Conservation (phyloP, 35 echinoderm and acorn worm species). For the Acanthaster planci region DNA sequence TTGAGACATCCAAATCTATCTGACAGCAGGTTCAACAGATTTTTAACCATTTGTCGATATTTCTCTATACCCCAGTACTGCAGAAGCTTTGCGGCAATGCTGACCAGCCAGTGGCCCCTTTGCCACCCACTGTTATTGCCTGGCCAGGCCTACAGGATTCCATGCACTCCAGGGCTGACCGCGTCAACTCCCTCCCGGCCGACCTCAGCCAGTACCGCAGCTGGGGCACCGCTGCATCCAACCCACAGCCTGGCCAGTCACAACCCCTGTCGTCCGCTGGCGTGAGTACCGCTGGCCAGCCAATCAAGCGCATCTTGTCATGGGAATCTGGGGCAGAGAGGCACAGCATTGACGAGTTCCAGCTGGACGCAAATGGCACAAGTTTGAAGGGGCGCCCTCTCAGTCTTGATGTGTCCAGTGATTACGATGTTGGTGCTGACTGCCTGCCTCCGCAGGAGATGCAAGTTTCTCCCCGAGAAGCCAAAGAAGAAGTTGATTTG, state of each 20-base stretch:
- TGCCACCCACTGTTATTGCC: conserved; percentile 15
- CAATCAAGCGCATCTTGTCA: conserved; percentile 24
- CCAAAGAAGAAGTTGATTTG: conserved; percentile 42
- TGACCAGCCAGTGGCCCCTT: not conserved
- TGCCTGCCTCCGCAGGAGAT: conserved; percentile 81
- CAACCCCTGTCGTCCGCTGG: not conserved
- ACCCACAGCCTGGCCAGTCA: conserved; percentile 34
- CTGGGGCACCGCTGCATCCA: no score
- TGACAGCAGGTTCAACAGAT: no score
- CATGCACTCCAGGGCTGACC: conserved; percentile 16
- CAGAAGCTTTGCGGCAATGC: conserved; percentile 31
- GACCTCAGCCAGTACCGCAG: conserved; percentile 29
- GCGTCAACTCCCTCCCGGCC: not conserved
- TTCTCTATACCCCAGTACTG: conserved; percentile 15
- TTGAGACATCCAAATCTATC: no score
- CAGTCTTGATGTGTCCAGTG: conserved; percentile 22
- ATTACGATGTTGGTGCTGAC: conserved; percentile 66
- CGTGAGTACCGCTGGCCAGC: not conserved
- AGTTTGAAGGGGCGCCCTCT: conserved; percentile 40
- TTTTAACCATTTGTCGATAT: not conserved
- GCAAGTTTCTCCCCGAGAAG: conserved; percentile 68
- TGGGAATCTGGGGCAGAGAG: conserved; percentile 26
- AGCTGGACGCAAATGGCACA: not conserved
- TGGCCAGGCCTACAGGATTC: not conserved
- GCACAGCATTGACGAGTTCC: not conserved